These are phyloP conservation scores for Rhizoglyphus robini DNA, from an alignment of 1,140 invertebrate genomes.

Conservation along the genomic window DNA sequence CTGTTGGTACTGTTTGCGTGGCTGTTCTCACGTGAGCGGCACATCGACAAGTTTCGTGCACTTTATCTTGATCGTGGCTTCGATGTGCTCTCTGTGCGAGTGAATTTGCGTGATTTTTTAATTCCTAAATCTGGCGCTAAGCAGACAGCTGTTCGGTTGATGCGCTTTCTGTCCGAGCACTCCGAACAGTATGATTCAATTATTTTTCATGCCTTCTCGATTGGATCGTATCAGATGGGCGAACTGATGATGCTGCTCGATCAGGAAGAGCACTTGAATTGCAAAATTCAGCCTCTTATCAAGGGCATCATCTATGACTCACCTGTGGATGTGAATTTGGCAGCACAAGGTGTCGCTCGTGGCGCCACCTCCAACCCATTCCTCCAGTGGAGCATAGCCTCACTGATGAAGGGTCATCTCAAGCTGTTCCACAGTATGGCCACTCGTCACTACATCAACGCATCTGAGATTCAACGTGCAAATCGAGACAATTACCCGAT, in stretches of 20 bases:
- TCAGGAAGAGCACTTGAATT: neutral
- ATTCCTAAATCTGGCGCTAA: neutral
- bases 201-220: neutral
- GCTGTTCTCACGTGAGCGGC: conserved; percentile 62
- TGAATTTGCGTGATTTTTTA: conserved; percentile 52
- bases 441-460: neutral
- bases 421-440: neutral
- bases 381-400: neutral
- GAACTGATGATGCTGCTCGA: neutral
- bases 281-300: neutral
- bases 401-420: neutral
- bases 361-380: neutral
- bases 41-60: conserved; percentile 66
- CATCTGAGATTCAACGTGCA: neutral
- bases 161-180: neutral
- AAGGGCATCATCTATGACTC: conserved; percentile 4
- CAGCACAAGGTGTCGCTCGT: neutral
- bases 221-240: neutral
- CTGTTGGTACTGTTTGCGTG: conserved; percentile 60
- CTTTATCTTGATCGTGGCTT: conserved; percentile 70
- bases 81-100: conserved; percentile 62
- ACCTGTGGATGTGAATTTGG: neutral
- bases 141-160: neutral
- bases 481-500: neutral
- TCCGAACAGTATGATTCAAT: neutral